A percentile compares a stretch with the other conserved stretches of the same genome.
These are phyloP conservation scores for Meta bourneti DNA, from an alignment of 2,888 invertebrate genomes.

Conservation along the genomic window DNA sequence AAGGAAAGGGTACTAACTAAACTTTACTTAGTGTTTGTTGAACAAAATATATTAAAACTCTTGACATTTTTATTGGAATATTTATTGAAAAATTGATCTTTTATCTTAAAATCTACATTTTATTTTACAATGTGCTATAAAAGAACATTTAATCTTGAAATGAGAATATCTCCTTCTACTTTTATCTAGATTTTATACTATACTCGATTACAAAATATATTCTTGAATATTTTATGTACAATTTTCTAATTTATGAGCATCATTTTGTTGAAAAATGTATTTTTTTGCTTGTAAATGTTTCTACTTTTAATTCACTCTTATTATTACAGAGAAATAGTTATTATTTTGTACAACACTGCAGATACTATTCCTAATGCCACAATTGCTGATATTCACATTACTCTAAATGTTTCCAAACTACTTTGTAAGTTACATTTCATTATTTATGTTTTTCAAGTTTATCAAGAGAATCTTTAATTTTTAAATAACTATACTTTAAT, in stretches of 20 bases:
- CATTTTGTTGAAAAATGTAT: too few relatives aligned
- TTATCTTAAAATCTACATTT: too few relatives aligned
- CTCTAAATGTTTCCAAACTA: conserved; percentile 3
- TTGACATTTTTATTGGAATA: not conserved
- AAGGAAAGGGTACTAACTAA: too few relatives aligned
- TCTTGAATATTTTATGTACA: too few relatives aligned
- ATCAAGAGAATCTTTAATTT: not conserved
- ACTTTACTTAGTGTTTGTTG: not conserved
- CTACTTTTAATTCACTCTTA: not conserved
- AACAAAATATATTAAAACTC: not conserved
- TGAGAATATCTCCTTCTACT: too few relatives aligned
- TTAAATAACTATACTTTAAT: not conserved
- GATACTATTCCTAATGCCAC: conserved; percentile 22
- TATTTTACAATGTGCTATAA: too few relatives aligned
- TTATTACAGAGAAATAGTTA: conserved; percentile 37
- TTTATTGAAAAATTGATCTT: too few relatives aligned
- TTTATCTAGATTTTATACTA: too few relatives aligned
- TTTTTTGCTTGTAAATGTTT: too few relatives aligned
- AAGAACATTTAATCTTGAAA: too few relatives aligned
- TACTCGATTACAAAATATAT: too few relatives aligned
- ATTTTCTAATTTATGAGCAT: too few relatives aligned
- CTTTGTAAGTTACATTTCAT: not conserved
- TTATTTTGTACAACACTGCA: conserved; percentile 56
- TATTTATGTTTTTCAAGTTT: not conserved
- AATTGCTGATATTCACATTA: conserved; percentile 24